Conservation (phyloP, 2,888 invertebrate species). For the Sesia apiformis region DNA sequence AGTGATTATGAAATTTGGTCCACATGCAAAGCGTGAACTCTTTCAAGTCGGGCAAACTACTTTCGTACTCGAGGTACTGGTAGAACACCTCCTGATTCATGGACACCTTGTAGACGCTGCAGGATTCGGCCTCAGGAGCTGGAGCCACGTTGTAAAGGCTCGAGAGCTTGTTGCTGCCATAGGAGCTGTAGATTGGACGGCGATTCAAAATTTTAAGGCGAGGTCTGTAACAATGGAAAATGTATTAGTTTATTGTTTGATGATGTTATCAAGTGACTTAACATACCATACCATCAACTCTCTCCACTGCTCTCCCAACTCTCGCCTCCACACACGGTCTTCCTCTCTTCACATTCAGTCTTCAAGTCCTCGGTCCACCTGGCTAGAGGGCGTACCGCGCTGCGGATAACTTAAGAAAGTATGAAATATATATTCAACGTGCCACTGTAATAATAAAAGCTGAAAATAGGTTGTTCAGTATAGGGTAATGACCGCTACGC, state of each 20-base stretch:
- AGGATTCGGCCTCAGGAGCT: conserved; percentile 60
- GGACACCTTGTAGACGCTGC: conserved; percentile 81
- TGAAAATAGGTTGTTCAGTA: too few species aligned
- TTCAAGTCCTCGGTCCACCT: too few species aligned
- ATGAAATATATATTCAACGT: too few species aligned
- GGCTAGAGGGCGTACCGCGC: too few species aligned
- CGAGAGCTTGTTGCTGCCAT: conserved; percentile 26
- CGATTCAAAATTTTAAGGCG: conserved; percentile 51
- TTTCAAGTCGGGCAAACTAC: conserved; percentile 81
- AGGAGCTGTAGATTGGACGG: conserved; percentile 21
- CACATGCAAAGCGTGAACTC: conserved; percentile 90
- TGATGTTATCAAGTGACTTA: not conserved
- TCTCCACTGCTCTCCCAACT: too few species aligned
- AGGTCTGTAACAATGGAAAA: conserved; percentile 21
- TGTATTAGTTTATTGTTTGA: not conserved
- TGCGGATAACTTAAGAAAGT: too few species aligned
- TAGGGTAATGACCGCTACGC: too few species aligned
- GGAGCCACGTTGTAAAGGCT: conserved; percentile 19
- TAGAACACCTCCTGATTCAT: conserved; percentile 79
- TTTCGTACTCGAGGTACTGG: conserved; percentile 84
- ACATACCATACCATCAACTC: too few species aligned
- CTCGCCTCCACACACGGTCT: too few species aligned
- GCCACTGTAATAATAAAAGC: too few species aligned
- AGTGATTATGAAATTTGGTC: conserved; percentile 88
- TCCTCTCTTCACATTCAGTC: too few species aligned